Base-by-base conservation (phyloP, 1,140 invertebrate genomes). In the Scaptomyza pallida region DNA sequence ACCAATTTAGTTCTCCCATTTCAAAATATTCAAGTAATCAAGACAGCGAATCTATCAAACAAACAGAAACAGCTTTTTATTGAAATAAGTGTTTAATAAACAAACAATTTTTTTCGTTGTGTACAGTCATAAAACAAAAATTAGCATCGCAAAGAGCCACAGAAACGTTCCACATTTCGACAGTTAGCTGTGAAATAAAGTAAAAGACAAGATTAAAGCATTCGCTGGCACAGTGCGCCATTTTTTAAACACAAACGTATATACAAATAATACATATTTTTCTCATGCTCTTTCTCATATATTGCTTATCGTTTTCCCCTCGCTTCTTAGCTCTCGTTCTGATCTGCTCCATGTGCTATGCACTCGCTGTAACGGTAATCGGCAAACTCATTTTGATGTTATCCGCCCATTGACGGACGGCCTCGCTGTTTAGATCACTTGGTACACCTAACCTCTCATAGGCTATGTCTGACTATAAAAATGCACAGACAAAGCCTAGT, bases 371-470 rank as follows among this genome's bases (percentile, higher is more conserved):
- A 55, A 67, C 59, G 55, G 64, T 69, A 60, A 60, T 55, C 52
- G 47, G 9, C 26, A 44, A n/a, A 37, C 19, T 44, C 52, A 44
- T 13, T 56, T 61, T 47, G 0, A 17, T 30, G 23, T 33, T 6
- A n/a, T n/a, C n/a, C n/a, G 21, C 16, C 33, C 44, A 10, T 0
- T 21, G 12, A 12, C 30, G 40, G 26, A 12, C 30, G 44, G 35
- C 9, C 61, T 47, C 35, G 89, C 45, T 85, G 89, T 40, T 60
- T 72, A 59, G 47, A 54, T 48, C 67, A 86, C 82, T 89, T 81
- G 75, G 73, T 91, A 81, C 89, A 92, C 91, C 91, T 92, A 92
- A 92, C 91, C 91, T 92, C 91, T 92, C 81, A 91, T 91, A 92
- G 91, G 91, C 91, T 92, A 92, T 92, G 91, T 92, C 91, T 92